Base-by-base conservation (phyloP, 2,888 invertebrate species). In the Aelia acuminata region DNA sequence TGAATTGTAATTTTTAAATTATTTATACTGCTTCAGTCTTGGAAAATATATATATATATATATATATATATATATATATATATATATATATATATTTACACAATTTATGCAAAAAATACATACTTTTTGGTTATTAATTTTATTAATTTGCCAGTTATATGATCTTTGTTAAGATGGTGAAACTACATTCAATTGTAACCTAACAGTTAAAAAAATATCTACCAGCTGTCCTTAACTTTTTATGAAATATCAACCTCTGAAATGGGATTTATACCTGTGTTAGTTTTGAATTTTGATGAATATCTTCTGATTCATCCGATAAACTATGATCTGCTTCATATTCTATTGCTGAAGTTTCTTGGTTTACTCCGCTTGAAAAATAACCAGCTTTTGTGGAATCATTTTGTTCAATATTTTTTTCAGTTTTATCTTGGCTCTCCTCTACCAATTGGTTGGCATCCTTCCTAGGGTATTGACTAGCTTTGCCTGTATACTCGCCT, bases 381-480 rank as follows among this genome's bases (percentile, higher is more conserved):
- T 43, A 39, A n/a, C 22, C 80, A 80, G 43, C 43, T 80, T 43
- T 80, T 22, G 13, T 80, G 13, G 43, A 80, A n/a, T 43, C 43
- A 7, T 39, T 43, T 10, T 80, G 5, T 43, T 11, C 22, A 13
- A 8, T 43, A n/a, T 22, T 43, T 31, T 15, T 63, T 63, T 63
- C 84, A 87, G 85, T 43, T 39, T 75, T n/a, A 20, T 88, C 70
- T 80, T 87, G 48, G 50, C 3, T 4, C 18, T 35, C 22, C 0
- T 84, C 87, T 35, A 39, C 80, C 22, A 31, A 22, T 15, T 10
- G 20, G 3, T 10, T 11, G 39, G 35, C 11, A 39, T 80, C 80
- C 43, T 89, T 88, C 39, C 87, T 87, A 3, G 89, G 87, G 53
- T 90, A 90, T 80, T 90, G 90, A 87, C 89, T 90, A 47, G 89